These are phyloP conservation scores for Rallus crepitans DNA, from an alignment of 2,797 vertebrate species.

Conservation along the genomic window DNA sequence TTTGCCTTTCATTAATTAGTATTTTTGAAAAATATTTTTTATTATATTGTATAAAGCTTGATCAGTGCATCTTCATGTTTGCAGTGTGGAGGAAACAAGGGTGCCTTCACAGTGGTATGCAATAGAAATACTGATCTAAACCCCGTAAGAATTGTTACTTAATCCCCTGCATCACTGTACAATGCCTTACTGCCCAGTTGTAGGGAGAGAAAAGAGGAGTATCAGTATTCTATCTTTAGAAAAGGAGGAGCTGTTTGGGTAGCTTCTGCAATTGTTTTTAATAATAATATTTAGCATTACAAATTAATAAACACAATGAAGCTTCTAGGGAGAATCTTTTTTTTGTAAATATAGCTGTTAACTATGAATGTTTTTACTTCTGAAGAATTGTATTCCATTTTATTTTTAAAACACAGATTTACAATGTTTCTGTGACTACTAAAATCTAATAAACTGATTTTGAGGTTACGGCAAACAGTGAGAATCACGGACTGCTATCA, in stretches of 20 bases:
- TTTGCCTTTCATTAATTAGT: not conserved
- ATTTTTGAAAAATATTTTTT: not conserved
- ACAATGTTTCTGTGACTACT: not conserved
- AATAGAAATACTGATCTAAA: not conserved
- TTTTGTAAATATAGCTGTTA: not conserved
- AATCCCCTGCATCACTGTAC: not conserved
- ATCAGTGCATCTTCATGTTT: not conserved
- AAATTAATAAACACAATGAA: not conserved
- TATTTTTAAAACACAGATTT: not conserved
- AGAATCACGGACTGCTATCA: not conserved
- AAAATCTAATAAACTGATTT: not conserved
- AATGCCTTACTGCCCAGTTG: not conserved
- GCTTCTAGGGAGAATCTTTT: not conserved
- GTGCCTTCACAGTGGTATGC: not conserved
- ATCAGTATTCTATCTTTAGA: not conserved
- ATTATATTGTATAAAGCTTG: not conserved
- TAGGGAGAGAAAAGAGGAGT: not conserved
- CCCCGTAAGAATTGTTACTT: not conserved
- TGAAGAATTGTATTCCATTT: not conserved
- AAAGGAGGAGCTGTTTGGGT: not conserved
- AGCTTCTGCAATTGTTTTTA: not conserved
- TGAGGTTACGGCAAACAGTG: not conserved
- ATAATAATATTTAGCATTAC: not conserved
- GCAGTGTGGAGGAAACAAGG: not conserved
- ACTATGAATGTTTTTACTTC: not conserved